These are phyloP conservation scores for Heliothis subflexa DNA, from an alignment of 1,140 invertebrate genomes.

Conservation along the genomic window DNA sequence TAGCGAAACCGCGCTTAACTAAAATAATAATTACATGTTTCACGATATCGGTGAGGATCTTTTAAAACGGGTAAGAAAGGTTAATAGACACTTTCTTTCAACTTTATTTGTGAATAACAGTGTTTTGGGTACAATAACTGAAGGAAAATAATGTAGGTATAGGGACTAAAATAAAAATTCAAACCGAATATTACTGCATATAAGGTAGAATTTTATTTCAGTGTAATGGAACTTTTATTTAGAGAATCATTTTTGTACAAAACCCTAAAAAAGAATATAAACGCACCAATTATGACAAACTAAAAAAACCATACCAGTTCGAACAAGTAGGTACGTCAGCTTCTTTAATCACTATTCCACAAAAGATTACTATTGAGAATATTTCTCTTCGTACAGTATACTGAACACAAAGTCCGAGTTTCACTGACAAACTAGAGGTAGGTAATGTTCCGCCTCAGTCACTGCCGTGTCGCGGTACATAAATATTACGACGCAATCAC, in stretches of 20 bases:
- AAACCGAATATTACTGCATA: neutral
- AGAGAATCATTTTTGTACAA: too few relatives aligned
- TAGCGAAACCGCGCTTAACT: constrained; percentile 46
- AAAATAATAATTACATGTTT: constrained; percentile 14
- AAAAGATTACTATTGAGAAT: too few relatives aligned
- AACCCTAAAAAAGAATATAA: too few relatives aligned
- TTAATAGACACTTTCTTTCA: constrained; percentile 14
- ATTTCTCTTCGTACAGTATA: too few relatives aligned
- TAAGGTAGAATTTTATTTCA: too few relatives aligned
- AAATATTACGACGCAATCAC: constrained; percentile 75
- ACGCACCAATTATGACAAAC: too few relatives aligned
- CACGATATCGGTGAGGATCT: constrained; percentile 19
- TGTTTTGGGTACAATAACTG: neutral
- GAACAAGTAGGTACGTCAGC: too few relatives aligned
- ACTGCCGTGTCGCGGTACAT: constrained; percentile 62
- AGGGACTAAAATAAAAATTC: neutral
- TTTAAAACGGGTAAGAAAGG: constrained; percentile 1
- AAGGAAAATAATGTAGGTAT: neutral
- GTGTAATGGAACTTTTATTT: too few relatives aligned
- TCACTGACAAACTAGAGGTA: constrained; percentile 58
- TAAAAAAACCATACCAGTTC: too few relatives aligned
- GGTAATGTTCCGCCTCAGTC: constrained; percentile 58
- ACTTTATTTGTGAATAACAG: neutral
- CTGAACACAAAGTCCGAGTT: constrained; percentile 51
- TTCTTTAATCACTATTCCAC: too few relatives aligned